Evolutionary conservation across 2,797 vertebrate species (phyloP).

Genomic region (Micrastur ruficollis): DNA sequence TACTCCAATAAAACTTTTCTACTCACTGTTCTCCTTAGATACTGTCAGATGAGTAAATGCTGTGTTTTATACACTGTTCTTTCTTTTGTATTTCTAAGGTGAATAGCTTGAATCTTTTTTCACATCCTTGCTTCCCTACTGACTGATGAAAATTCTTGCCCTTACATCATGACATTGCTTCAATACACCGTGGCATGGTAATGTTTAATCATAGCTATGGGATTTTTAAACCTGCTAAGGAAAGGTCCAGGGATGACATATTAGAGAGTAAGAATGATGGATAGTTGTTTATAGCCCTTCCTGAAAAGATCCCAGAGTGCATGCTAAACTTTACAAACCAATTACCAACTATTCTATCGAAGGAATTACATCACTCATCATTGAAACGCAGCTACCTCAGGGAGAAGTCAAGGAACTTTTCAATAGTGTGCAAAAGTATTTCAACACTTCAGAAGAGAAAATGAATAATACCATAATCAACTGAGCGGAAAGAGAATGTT

Average conservation of each 20-base stretch:
- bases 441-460: conserved; percentile 10
- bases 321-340: neutral
- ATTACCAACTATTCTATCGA: neutral
- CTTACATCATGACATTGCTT: neutral
- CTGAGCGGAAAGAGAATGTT: conserved; percentile 25
- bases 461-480: conserved; percentile 23
- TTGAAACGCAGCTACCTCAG: neutral
- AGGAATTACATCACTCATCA: neutral
- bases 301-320: neutral
- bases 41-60: neutral
- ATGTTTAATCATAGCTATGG: neutral
- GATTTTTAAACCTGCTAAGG: neutral
- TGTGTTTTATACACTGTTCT: neutral
- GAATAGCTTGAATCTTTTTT: neutral
- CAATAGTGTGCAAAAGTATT: neutral
- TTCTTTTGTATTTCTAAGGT: neutral
- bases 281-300: neutral
- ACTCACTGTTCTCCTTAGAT: neutral
- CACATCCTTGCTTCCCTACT: neutral
- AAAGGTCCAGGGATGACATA: neutral
- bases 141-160: neutral
- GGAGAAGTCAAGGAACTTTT: neutral
- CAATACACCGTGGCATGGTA: neutral
- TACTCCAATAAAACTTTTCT: neutral
- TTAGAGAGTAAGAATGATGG: neutral